These are phyloP conservation scores for Melieria picta DNA, from an alignment of 2,888 invertebrate genomes.

Conservation along the genomic window DNA sequence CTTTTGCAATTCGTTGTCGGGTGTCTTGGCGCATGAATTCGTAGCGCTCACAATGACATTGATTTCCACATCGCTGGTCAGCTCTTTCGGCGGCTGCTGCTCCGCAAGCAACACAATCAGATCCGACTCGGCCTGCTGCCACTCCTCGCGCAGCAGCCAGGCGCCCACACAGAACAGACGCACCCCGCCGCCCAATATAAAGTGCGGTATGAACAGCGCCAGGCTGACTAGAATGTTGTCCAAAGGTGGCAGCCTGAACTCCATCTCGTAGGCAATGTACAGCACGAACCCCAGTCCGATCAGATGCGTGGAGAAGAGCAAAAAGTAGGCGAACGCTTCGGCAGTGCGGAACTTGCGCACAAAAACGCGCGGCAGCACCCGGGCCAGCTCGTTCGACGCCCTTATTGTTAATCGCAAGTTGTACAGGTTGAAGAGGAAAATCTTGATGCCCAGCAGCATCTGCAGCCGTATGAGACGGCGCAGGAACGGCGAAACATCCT, in stretches of 20 bases:
- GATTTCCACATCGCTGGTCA: slow-evolving; percentile 28
- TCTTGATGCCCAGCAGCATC: slow-evolving; percentile 52
- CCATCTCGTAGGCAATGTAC: slow-evolving; percentile 57
- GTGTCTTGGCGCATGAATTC: neutral
- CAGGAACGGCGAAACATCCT: slow-evolving; percentile 55
- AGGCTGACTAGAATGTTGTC: slow-evolving; percentile 51
- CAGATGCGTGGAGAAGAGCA: slow-evolving; percentile 50
- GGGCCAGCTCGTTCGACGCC: slow-evolving; percentile 45
- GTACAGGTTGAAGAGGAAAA: slow-evolving; percentile 48
- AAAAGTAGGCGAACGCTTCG: slow-evolving; percentile 45
- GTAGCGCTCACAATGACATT: neutral
- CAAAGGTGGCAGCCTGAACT: slow-evolving; percentile 56
- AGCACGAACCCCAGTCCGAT: slow-evolving; percentile 47
- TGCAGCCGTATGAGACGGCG: slow-evolving; percentile 50
- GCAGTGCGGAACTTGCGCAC: slow-evolving; percentile 28
- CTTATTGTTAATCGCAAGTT: slow-evolving; percentile 46
- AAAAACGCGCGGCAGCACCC: slow-evolving; percentile 24
- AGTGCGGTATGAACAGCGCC: slow-evolving; percentile 59
- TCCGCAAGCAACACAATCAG: slow-evolving; percentile 34
- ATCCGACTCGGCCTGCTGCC: slow-evolving; percentile 40
- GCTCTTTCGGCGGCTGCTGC: neutral
- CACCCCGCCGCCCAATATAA: slow-evolving; percentile 49
- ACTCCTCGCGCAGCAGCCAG: slow-evolving; percentile 49
- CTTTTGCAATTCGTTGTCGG: slow-evolving; percentile 1
- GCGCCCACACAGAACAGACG: slow-evolving; percentile 43